Base-by-base conservation (phyloP, 2,797 vertebrate genomes). In the Phataginus tricuspis region DNA sequence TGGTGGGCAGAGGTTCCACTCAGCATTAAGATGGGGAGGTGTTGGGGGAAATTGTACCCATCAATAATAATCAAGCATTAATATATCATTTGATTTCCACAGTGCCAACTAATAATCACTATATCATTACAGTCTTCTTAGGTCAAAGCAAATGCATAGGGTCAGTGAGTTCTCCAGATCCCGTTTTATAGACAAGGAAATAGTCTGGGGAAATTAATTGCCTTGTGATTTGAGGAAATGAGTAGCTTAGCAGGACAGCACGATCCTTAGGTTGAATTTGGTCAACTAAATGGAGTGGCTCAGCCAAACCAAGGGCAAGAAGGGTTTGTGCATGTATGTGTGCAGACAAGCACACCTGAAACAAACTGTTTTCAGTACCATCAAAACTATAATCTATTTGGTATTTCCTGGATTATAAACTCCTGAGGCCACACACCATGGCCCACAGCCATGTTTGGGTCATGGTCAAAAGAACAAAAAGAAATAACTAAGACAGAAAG, bases 351-450 rank as follows among this genome's bases (percentile, higher is more conserved):
- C 86, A 29, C 21, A 5, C 37, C 66, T 10, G 51, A 94, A 88
- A 83, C 37, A 37, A 71, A 71, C 34, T 69, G 55, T 45, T 85
- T 61, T 59, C 2, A 27, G 55, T 74, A 72, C 27, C 82, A 88
- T 86, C 15, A 31, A 84, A 96, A 89, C 51, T 49, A 63, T 64
- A 84, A 86, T 59, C 59, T 51, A 39, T 45, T 49, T 72, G 39
- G 5, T 92, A 90, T 93, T 96, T 93, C 80, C 34, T 79, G 39
- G 29, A 89, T 61, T 86, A 63, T 83, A 92, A 63, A 90, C 39
- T 96, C 63, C 39, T 49, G 69, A 45, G 61, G 29, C 42, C 31
- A 31, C 37, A 75, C 6, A 90, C 11, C 55, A 68, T 66, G 39
- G 13, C 49, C 61, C 42, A 63, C 29, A n/a, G 69, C 42, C 71